Evolutionary conservation across 2,113 vertebrate genomes (phyloP), one percentile per base, ranked within the genome.

Genomic region (Nothocercus julius): DNA sequence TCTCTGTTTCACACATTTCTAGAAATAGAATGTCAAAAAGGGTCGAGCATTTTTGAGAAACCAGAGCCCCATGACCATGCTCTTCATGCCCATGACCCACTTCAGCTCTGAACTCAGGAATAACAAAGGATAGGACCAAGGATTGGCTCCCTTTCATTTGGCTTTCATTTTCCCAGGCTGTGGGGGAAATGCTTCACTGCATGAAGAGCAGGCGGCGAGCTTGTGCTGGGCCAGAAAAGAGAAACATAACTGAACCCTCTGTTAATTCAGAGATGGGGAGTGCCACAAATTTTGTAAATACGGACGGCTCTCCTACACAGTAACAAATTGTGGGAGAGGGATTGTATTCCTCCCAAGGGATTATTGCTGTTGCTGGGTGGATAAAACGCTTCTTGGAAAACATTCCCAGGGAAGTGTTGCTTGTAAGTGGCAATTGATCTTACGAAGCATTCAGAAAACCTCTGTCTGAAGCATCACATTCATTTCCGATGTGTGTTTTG

Each of bases 81-180:
- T 32, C 32, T n/a, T n/a, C n/a, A n/a, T n/a, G n/a, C n/a, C n/a
- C n/a, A n/a, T n/a, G n/a, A n/a, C n/a, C 54, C 25, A 18, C 32
- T 58, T 58, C 54, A 18, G 28, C 54, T 58, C 54, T 16, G 61
- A 34, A 25, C 19, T 7, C 53, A 66, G 0, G 3, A 30, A 9
- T n/a, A 30, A 34, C 12, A 40, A 76, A 38, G 49, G 38, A 28
- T 49, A n/a, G 25, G 63, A 40, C 30, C 12, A 70, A 66, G 32
- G 64, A 83, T 16, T 0, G 0, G 5, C 67, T 67, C 49, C 66
- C 62, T 25, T 2, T 9, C 0, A n/a, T n/a, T n/a, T n/a, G n/a
- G 1, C 21, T 82, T 47, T 21, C 30, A 11, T 8, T 51, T 75
- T 74, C 64, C 24, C 16, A 13, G 70, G 45, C 45, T 32, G 32